Evolutionary conservation across 1,140 invertebrate species (phyloP), one percentile per base, ranked within the genome.

Genomic region (Aethina tumida): DNA sequence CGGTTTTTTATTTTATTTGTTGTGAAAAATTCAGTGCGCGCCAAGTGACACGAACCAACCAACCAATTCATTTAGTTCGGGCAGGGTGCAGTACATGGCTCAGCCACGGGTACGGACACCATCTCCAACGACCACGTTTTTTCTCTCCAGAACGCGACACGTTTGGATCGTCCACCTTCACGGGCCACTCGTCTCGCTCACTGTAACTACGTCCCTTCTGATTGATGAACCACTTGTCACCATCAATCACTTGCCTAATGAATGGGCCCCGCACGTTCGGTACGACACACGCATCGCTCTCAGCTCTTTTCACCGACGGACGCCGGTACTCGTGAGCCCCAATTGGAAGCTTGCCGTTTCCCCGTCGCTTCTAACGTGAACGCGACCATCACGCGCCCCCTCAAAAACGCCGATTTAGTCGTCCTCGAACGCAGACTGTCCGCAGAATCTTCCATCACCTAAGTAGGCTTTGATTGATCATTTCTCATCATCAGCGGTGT

Each of bases 21-120:
- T 49, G 51, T 52, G 50, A 42, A 41, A 36, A 47, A 22, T 48
- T 48, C 43, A 58, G 59, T 62, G 62, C 46, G 53, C 53, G 52
- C 52, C 53, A n/a, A 55, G 62, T 64, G 64, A 60, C 57, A 45
- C 24, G 33, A 26, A 30, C n/a, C 13, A 24, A 24, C 22, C 22
- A 35, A 24, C 21, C 29, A 29, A 31, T 63, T 62, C 62, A 63
- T 58, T 67, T 54, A 65, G 66, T 66, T 65, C 67, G 63, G 68
- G 66, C 66, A 71, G 69, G 64, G 69, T 67, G 66, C 47, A 43
- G 70, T 71, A 50, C 69, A 74, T 74, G 72, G 71, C 72, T 66
- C 72, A 73, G 68, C 70, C 70, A 70, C 70, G 71, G 71, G 72
- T 73, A 70, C 59, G 70, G 59, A n/a, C n/a, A n/a, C 41, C 33